Base-by-base conservation (phyloP, 1,140 invertebrate genomes). In the Achatina immaculata region DNA sequence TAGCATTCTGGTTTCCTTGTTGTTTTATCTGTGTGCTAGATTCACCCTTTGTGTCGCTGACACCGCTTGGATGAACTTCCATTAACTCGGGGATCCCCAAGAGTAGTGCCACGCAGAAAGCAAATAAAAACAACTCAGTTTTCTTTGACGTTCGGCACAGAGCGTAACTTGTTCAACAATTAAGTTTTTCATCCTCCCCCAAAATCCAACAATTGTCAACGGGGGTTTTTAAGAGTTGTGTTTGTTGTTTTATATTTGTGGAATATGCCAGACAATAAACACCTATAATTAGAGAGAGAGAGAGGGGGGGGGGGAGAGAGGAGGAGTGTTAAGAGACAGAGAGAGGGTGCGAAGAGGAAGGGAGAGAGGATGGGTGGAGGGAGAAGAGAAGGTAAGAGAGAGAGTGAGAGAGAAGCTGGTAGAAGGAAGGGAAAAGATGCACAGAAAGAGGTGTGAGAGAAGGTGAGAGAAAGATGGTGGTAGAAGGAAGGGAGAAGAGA, bases 131-230 rank as follows among this genome's bases (percentile, higher is more conserved):
- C 58, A 62, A 62, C 28, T 28, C 58, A 21, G 58, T 62, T 31
- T 62, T 62, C n/a, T 31, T 62, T 62, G 16, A 31, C 16, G 7
- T 6, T 6, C 28, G 3, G 58, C 58, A 62, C 58, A 19, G 58
- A 62, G 2, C 58, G 58, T 21, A 62, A 34, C 58, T 11, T 62
- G 58, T 62, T 31, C n/a, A 62, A 62, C 58, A 62, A 62, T 62
- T 62, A 62, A 1, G n/a, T 62, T 62, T 62, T 62, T 31, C 58
- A 62, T 62, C n/a, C 28, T 9, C 28, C n/a, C n/a, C n/a, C n/a
- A n/a, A 31, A 62, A 62, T 62, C 58, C 58, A 62, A 62, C 58
- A 62, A 62, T 62, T 62, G 58, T 62, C 58, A 62, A 62, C 31
- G 28, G 28, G 58, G n/a, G n/a, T n/a, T 62, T 62, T 62, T 31